Evolutionary conservation across 2,113 vertebrate species (phyloP).

Genomic region (Dryoscopus gambensis): DNA sequence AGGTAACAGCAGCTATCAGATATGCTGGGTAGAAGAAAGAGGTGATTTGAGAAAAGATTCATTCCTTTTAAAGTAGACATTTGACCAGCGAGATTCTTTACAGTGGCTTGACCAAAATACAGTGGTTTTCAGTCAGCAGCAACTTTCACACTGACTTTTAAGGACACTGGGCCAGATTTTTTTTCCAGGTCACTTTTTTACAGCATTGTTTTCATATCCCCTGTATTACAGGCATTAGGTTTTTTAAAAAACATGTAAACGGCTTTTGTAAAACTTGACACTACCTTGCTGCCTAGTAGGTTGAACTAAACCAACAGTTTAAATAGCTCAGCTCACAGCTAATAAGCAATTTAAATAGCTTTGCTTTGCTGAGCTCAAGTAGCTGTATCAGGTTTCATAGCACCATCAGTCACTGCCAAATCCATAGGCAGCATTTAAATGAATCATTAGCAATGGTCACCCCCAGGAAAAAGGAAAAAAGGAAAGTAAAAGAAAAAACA

Average conservation of each 20-base stretch:
- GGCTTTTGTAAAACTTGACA: neutral
- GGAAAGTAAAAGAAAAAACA: neutral
- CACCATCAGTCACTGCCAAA: slow-evolving; percentile 51
- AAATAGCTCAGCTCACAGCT: slow-evolving; percentile 48
- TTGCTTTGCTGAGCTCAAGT: slow-evolving; percentile 37
- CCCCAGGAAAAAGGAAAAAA: neutral
- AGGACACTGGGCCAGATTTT: neutral
- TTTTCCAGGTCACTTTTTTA: neutral
- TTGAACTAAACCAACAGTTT: slow-evolving; percentile 39
- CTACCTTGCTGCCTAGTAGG: neutral
- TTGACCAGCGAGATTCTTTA: neutral
- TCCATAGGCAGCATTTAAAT: slow-evolving; percentile 34
- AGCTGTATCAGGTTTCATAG: slow-evolving; percentile 54
- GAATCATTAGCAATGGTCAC: slow-evolving; percentile 28
- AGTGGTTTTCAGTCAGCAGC: neutral
- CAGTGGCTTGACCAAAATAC: neutral
- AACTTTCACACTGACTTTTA: neutral
- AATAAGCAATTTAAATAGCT: slow-evolving; percentile 63
- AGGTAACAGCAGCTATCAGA: neutral
- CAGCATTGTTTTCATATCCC: neutral
- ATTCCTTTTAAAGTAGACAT: neutral
- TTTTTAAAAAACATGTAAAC: neutral
- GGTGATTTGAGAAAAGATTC: neutral
- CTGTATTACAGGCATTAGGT: neutral
- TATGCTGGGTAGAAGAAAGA: neutral